phyloP scores from a whole-genome alignment of 2,113 vertebrate species.

The Sprattus sprattus region DNA sequence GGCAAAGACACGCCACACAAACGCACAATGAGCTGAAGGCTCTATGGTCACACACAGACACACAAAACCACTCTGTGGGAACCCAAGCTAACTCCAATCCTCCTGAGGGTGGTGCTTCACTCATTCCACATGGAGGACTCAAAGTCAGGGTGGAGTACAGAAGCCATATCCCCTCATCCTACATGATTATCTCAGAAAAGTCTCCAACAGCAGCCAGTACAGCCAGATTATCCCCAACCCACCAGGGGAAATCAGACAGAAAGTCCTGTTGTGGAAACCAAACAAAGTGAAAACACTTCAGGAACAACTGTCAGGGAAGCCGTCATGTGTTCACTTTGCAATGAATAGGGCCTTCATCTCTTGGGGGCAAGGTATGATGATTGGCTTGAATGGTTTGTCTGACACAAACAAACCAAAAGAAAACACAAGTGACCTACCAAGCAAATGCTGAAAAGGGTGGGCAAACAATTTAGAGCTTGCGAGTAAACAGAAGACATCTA shows the following conservation, averaged over 20 bases:
- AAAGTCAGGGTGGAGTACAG: not conserved
- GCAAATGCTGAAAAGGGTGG: not conserved
- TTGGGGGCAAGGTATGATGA: not conserved
- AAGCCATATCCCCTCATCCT: not conserved
- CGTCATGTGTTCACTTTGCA: not conserved
- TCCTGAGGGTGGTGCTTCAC: not conserved
- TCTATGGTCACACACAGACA: not conserved
- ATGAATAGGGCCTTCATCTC: not conserved
- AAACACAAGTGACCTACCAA: not conserved
- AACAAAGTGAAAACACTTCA: not conserved
- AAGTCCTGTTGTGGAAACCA: not conserved
- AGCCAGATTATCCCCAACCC: not conserved
- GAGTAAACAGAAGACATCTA: not conserved
- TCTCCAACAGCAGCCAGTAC: not conserved
- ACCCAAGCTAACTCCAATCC: not conserved
- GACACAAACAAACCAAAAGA: not conserved
- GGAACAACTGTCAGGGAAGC: not conserved
- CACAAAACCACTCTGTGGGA: not conserved
- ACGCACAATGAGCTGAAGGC: not conserved
- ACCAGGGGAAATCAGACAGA: not conserved
- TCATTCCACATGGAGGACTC: slow-evolving; percentile 12
- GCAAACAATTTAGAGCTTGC: not conserved
- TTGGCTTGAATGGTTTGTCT: not conserved
- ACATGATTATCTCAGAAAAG: not conserved
- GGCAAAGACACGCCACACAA: not conserved